Evolutionary conservation across 2,113 vertebrate species (phyloP), one percentile per base, ranked within the genome.

Genomic region (Steatornis caripensis): DNA sequence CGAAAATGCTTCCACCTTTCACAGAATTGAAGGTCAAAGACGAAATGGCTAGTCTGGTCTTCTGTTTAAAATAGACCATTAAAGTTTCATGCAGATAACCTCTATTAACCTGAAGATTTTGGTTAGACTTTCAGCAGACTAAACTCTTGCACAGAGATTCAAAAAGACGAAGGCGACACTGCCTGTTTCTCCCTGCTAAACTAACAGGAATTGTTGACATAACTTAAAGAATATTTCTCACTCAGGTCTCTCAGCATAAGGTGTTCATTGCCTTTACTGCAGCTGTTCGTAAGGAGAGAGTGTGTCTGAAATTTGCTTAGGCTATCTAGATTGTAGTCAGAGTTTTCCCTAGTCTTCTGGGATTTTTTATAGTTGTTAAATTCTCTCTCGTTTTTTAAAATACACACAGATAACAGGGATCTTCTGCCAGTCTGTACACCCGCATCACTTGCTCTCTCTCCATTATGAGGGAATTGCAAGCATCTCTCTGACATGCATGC

Each of bases 151-250:
- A 74, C 26, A 92, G 72, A 77, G 37, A 89, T 62, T 87, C 32
- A 46, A 22, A 74, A 84, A 68, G 46, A 61, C 27, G 32, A 91
- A 89, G 12, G 36, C 64, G 49, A 46, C 1, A 1, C 23, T 37
- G 10, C 29, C 69, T 70, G 20, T 60, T 93, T 93, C 37, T 51
- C 77, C 83, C 93, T 41, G 32, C 29, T 88, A 72, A 74, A 77
- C 15, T 65, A 64, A 66, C 64, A 94, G 91, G 82, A 95, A 66
- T 49, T 96, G 68, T 87, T 88, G 43, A 34, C 45, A 39, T 60
- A 95, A 65, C 61, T 80, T 71, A 91, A 88, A 82, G 66, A 97
- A 80, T 68, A 88, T 94, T 95, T 95, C 91, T 95, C 75, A 71
- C 45, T 89, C 0, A 2, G 45, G n/a, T 95, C 70, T 76, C 61